Base-by-base conservation (phyloP, 2,888 invertebrate species). In the Trichopria drosophilae region DNA sequence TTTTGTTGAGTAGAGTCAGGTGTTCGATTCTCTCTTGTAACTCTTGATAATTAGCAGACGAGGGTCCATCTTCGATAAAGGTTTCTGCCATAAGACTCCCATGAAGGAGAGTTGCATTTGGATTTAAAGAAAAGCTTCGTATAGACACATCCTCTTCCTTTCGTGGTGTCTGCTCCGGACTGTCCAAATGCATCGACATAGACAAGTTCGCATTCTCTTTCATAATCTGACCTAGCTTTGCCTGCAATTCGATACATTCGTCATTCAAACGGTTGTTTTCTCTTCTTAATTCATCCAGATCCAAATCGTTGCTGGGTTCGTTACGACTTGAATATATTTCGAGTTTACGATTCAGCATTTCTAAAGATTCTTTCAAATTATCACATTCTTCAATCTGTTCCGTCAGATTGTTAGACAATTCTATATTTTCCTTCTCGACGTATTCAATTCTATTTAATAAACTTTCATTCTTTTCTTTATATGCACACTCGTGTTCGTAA, bases 371-470 rank as follows among this genome's bases (percentile, higher is more conserved):
- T 37, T 53, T 65, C 3, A 68, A 34, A 15, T 18, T 48, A 23
- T 73, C 71, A 26, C 57, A 63, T 16, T 71, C 69, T 36, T 69
- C 69, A 19, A 68, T 65, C 34, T 64, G 67, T 2, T 68, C 63
- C 40, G 68, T 71, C 9, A 72, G 45, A 32, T 63, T 59, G 6
- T 56, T 62, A 1, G 71, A 69, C 26, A 71, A 56, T 12, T 70
- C 64, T 7, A 57, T 53, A 29, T 68, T 66, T 45, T 73, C 71
- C 2, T 23, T 35, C 16, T 55, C 53, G 20, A 71, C 51, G 22
- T 32, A 50, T 19, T 64, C 28, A 22, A 61, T 47, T 31, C 58
- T 55, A 18, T 63, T 55, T 12, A 18, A 4, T 1, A 69, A 49
- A 13, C 19, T 18, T 10, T 51, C 55, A 6, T 42, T 24, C 34